Evolutionary conservation across 1,140 invertebrate genomes (phyloP), one percentile per base, ranked within the genome.

Genomic region (Sycophila sp.): DNA sequence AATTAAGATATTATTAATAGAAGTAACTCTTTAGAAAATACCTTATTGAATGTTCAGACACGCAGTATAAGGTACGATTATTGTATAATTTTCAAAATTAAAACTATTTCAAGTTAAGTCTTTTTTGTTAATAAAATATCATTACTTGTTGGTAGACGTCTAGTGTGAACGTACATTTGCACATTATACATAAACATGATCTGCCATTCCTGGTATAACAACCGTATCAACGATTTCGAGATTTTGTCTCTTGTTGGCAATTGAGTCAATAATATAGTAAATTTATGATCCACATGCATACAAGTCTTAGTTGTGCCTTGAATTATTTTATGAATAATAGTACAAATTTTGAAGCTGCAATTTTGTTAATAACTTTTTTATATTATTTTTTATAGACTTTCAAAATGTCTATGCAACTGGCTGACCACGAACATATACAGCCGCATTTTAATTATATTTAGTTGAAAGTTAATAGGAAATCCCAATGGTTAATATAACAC

Each of bases 51-150:
- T 67, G 64, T 67, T 72, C 58, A 62, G 42, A 66, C 62, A 71
- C 55, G 28, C 64, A 71, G 55, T 55, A 66, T 71, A 72, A 72
- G 70, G 70, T 72, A 72, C 70, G 47, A 72, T 72, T 72, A 72
- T 72, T 72, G 70, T 72, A 72, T 72, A 72, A 72, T 72, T 72
- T 72, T 72, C 70, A 67, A 66, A 72, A 66, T 72, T 71, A 71
- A 71, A 71, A 60, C 51, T 71, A 71, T 71, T 71, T 71, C 62
- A 71, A 71, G 69, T 71, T 71, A 66, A 71, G 32, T 36, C 53
- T 60, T 62, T 59, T 72, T 71, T 71, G 55, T 65, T 71, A 66
- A 71, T 66, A 66, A 63, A 71, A 71, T 40, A 64, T 36, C 45
- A 71, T 66, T 51, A 71, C 69, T 71, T 66, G 62, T 72, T 67